Evolutionary conservation across 2,888 invertebrate genomes (phyloP).

Genomic region (Notodonta ziczac): DNA sequence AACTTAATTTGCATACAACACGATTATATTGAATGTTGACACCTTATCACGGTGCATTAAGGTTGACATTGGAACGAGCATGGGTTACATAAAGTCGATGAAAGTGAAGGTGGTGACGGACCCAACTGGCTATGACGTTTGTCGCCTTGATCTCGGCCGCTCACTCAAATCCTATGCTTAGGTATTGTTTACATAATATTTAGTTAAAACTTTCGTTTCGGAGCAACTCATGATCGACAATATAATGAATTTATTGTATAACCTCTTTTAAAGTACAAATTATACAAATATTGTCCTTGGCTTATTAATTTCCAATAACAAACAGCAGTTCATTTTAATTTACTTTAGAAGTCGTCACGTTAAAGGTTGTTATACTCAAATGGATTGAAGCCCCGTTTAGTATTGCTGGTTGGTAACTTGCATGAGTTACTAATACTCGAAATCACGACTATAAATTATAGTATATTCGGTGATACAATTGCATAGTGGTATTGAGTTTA

Average conservation of each 20-base stretch:
- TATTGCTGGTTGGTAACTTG: not conserved
- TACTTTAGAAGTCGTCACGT: slow-evolving; percentile 13
- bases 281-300: too few species aligned
- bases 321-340: not conserved
- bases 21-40: not conserved
- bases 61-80: slow-evolving; percentile 14
- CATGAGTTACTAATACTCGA: too few species aligned
- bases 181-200: slow-evolving; percentile 13
- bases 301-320: too few species aligned
- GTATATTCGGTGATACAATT: too few species aligned
- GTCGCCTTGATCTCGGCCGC: slow-evolving; percentile 40
- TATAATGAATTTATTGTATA: too few species aligned
- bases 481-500: too few species aligned
- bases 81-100: slow-evolving; percentile 23
- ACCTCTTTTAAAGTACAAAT: too few species aligned
- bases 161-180: slow-evolving; percentile 32
- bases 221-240: too few species aligned
- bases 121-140: slow-evolving; percentile 36
- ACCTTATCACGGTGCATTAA: slow-evolving; percentile 16
- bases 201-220: slow-evolving; percentile 11
- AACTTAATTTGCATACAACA: slow-evolving; percentile 13
- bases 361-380: slow-evolving; percentile 10
- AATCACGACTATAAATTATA: too few species aligned
- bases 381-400: slow-evolving; percentile 11
- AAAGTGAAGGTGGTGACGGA: slow-evolving; percentile 32